Evolutionary conservation across 2,888 invertebrate genomes (phyloP).

Genomic region (Zaprionus obscuricornis): DNA sequence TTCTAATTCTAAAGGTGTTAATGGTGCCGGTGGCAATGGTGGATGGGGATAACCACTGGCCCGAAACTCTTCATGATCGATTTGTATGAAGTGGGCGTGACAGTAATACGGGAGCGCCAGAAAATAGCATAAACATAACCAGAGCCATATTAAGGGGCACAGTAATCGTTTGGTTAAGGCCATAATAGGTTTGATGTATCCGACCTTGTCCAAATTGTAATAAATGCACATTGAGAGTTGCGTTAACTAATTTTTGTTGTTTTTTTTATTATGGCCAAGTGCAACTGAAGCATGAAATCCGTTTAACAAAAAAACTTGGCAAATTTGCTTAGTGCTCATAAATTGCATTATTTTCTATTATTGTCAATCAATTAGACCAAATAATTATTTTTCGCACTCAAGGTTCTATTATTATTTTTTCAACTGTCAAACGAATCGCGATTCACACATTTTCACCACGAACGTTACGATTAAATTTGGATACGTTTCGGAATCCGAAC

Average conservation of each 20-base stretch:
- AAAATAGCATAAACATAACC: slow-evolving; percentile 13
- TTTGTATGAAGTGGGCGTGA: slow-evolving; percentile 74
- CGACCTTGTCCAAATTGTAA: slow-evolving; percentile 52
- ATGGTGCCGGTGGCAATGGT: slow-evolving; percentile 52
- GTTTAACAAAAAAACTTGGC: slow-evolving; percentile 58
- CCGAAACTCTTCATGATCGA: slow-evolving; percentile 76
- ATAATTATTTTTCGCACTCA: slow-evolving; percentile 36
- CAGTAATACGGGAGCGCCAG: slow-evolving; percentile 16
- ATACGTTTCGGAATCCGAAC: slow-evolving; percentile 31
- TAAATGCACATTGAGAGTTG: slow-evolving; percentile 68
- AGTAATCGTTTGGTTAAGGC: slow-evolving; percentile 1
- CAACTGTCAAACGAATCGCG: slow-evolving; percentile 44
- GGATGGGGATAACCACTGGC: slow-evolving; percentile 68
- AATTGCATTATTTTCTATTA: slow-evolving; percentile 65
- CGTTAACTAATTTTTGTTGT: slow-evolving; percentile 36
- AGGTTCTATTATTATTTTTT: slow-evolving; percentile 59
- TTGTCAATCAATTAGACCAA: slow-evolving; percentile 2
- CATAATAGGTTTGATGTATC: slow-evolving; percentile 30
- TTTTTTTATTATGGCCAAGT: slow-evolving; percentile 15
- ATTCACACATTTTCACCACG: slow-evolving; percentile 43
- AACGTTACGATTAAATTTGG: slow-evolving; percentile 8
- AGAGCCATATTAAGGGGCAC: slow-evolving; percentile 6
- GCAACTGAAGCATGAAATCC: slow-evolving; percentile 53
- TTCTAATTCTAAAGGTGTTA: slow-evolving; percentile 48
- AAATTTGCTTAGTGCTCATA: slow-evolving; percentile 42